These are phyloP conservation scores for Plectropomus leopardus DNA, from an alignment of 2,113 vertebrate species.

Conservation along the genomic window DNA sequence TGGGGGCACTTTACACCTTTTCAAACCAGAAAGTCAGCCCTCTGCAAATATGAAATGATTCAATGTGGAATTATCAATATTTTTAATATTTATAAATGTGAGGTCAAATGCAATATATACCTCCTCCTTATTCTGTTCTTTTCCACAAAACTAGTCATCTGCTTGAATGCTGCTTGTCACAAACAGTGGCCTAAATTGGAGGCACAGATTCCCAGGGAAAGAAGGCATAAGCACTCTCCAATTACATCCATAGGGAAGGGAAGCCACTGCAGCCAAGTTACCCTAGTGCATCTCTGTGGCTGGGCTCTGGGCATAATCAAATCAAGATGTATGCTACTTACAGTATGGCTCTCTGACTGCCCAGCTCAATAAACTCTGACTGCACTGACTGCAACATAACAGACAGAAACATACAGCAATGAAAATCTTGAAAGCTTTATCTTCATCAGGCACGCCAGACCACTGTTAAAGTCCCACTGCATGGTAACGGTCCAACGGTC, in stretches of 20 bases:
- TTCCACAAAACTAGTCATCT: neutral
- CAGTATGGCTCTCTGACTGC: slow-evolving; percentile 29
- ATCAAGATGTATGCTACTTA: slow-evolving; percentile 42
- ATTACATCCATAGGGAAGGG: slow-evolving; percentile 35
- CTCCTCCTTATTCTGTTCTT: neutral
- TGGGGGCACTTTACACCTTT: neutral
- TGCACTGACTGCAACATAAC: slow-evolving; percentile 10
- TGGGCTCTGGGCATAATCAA: slow-evolving; percentile 44
- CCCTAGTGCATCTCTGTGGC: slow-evolving; percentile 32
- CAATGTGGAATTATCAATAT: neutral
- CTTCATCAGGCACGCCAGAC: neutral
- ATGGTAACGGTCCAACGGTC: neutral
- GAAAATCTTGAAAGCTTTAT: neutral
- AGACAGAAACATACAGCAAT: neutral
- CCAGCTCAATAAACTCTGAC: slow-evolving; percentile 16
- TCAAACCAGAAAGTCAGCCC: neutral
- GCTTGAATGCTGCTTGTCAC: slow-evolving; percentile 11
- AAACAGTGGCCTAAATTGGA: slow-evolving; percentile 22
- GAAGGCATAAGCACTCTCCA: slow-evolving; percentile 43
- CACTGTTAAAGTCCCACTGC: neutral
- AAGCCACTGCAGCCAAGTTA: slow-evolving; percentile 34
- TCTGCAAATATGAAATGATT: neutral
- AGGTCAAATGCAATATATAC: neutral
- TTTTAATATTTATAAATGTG: neutral
- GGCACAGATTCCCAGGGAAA: slow-evolving; percentile 14